A percentile compares a stretch with the other conserved stretches of the same genome.
Evolutionary conservation across 2,113 vertebrate genomes (phyloP).

Genomic region (Rhagologus leucostigma): DNA sequence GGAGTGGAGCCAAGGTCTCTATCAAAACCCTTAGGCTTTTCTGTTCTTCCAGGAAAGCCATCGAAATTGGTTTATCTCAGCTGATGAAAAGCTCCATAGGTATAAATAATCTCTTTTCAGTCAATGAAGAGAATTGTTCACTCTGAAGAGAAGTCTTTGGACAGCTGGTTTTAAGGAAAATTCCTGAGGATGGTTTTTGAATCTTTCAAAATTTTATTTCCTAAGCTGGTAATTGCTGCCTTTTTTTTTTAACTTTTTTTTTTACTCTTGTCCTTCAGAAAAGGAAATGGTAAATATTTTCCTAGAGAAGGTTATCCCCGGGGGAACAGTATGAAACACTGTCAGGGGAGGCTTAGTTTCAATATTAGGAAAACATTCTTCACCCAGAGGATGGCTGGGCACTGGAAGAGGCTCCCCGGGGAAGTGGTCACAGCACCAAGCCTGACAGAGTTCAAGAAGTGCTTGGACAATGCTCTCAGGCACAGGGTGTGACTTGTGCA

Average conservation of each 20-base stretch:
- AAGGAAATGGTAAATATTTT: neutral
- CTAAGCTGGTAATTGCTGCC: neutral
- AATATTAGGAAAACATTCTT: neutral
- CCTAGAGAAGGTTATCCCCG: accelerated
- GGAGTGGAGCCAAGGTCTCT: neutral
- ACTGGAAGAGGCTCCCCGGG: neutral
- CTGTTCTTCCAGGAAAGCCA: neutral
- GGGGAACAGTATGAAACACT: neutral
- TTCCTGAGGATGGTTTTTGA: neutral
- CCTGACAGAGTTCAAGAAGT: neutral
- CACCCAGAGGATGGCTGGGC: neutral
- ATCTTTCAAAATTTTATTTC: neutral
- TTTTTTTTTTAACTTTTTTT: neutral
- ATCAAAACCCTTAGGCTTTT: neutral
- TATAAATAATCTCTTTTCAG: neutral
- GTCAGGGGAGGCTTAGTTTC: neutral
- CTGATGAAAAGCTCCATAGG: neutral
- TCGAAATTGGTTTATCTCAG: neutral
- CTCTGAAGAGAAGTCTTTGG: neutral
- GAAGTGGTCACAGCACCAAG: neutral
- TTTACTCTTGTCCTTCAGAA: neutral
- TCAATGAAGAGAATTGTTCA: neutral
- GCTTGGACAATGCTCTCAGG: neutral
- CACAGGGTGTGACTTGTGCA: neutral
- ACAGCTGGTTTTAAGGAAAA: neutral